Base-by-base conservation (phyloP, 2,797 vertebrate species). In the Catostomus latipinnis region DNA sequence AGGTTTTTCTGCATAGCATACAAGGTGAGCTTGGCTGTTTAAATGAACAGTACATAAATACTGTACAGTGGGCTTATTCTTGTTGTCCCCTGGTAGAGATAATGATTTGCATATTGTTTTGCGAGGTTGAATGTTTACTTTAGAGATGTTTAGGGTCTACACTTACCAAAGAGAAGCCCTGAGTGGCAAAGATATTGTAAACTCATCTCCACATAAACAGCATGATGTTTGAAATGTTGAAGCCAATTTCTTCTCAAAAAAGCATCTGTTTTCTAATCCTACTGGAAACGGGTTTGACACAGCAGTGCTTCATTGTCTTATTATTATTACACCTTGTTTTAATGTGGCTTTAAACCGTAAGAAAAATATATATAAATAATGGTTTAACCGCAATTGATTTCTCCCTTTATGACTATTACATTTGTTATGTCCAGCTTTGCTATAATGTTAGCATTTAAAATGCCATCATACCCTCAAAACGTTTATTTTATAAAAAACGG, bases 1-100 rank as follows among this genome's bases (percentile, higher is more conserved):
- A 93, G 74, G 88, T 94, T 78, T 95, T 93, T 63, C 90, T 98
- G 67, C 92, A 92, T 84, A 90, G 91, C 16, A 85, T 98, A 69
- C 85, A 89, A 95, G 96, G 96, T 98, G 88, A 92, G 95, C 50
- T 5, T 71, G 3, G 45, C 8, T 52, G 66, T 14, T 72, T 1
- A 6, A 9, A 49, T 8, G 6, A 6, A 46, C 60, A 46, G 10
- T 65, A 0, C 49, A 12, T 13, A 12, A 61, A 50, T 78, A 18
- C 61, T 10, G 2, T 5, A 57, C 14, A 54, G 60, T 5, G 43
- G 14, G 14, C 63, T 14, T 16, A 7, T 10, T 8, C 9, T 6
- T 13, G 52, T 61, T n/a, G 8, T 72, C 52, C 49, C 0, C 3
- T 6, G 10, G 11, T 56, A 76, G 45, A 8, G 7, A 7, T 62